Conservation (phyloP, 2,888 invertebrate species). For the Chelonus formosanus region DNA sequence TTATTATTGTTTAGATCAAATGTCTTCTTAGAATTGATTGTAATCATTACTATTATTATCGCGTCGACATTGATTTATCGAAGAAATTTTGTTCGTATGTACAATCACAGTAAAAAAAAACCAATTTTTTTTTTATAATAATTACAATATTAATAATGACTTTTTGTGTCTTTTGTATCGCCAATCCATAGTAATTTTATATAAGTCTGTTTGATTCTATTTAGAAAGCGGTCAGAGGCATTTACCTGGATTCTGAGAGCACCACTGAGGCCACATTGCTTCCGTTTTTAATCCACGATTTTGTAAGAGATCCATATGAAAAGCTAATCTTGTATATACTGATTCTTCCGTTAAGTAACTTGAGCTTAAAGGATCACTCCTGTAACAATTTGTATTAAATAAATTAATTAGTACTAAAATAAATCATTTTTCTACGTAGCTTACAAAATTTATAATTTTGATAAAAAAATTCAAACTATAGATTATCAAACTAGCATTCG, state of each 20-base stretch:
- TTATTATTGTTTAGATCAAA: too few relatives aligned
- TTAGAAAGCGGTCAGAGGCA: conserved; percentile 68
- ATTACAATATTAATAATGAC: background rate
- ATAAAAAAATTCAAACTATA: too few relatives aligned
- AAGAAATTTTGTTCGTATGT: background rate
- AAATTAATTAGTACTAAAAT: too few relatives aligned
- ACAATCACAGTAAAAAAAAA: conserved; percentile 13
- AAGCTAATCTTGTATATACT: conserved; percentile 75
- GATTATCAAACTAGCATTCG: too few relatives aligned
- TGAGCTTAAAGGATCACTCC: conserved; percentile 69
- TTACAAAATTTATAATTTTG: too few relatives aligned
- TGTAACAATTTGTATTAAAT: conserved; percentile 32
- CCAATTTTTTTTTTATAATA: background rate
- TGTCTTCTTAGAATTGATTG: too few relatives aligned
- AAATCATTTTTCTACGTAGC: too few relatives aligned
- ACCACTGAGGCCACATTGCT: conserved; percentile 81
- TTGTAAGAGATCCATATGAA: conserved; percentile 73
- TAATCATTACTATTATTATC: too few relatives aligned
- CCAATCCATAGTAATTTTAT: background rate
- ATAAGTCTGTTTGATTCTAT: conserved; percentile 7
- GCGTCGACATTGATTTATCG: too few relatives aligned
- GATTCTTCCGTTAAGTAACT: conserved; percentile 68
- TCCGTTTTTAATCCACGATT: conserved; percentile 74
- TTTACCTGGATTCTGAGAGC: conserved; percentile 78
- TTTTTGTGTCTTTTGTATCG: conserved; percentile 4